Conservation (phyloP, 2,797 vertebrate species). For the Neoniphon sammara region DNA sequence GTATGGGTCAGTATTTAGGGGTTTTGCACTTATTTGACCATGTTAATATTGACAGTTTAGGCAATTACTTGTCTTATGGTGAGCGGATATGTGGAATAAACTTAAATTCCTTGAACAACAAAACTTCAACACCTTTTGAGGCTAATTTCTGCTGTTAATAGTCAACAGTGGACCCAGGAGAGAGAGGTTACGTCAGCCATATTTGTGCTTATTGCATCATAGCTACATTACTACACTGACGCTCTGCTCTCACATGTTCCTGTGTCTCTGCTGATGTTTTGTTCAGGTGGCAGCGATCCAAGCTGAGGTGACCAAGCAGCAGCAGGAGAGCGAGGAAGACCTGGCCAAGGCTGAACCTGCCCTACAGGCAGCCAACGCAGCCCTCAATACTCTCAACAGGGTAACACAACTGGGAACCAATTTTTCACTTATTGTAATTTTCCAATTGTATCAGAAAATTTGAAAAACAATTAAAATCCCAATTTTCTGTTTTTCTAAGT, state of each 20-base stretch:
- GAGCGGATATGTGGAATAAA: background rate
- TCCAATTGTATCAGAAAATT: too few relatives aligned
- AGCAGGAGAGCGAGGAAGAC: slow-evolving; percentile 82
- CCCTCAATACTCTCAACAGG: slow-evolving; percentile 84
- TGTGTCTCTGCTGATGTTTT: background rate
- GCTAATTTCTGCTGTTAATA: too few relatives aligned
- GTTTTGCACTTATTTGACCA: too few relatives aligned
- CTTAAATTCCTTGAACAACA: background rate
- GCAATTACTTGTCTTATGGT: too few relatives aligned
- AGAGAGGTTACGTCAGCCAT: background rate
- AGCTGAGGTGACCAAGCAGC: slow-evolving; percentile 84
- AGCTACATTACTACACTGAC: background rate
- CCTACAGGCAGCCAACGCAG: slow-evolving; percentile 80
- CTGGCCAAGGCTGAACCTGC: slow-evolving; percentile 83
- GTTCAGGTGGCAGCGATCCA: slow-evolving; percentile 81
- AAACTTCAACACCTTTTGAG: background rate
- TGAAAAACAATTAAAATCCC: too few relatives aligned
- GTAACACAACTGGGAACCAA: slow-evolving; percentile 55
- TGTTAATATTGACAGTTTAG: too few relatives aligned
- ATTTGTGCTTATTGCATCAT: background rate
- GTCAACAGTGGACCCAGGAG: background rate
- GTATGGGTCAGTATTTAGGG: background rate
- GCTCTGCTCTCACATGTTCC: background rate
- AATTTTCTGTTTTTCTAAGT: too few relatives aligned
- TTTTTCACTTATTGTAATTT: too few relatives aligned